Percentiles rank a stretch among this genome's conserved stretches.
These are phyloP conservation scores for Eumerus sabulonum DNA, from an alignment of 2,888 invertebrate genomes.

Conservation along the genomic window DNA sequence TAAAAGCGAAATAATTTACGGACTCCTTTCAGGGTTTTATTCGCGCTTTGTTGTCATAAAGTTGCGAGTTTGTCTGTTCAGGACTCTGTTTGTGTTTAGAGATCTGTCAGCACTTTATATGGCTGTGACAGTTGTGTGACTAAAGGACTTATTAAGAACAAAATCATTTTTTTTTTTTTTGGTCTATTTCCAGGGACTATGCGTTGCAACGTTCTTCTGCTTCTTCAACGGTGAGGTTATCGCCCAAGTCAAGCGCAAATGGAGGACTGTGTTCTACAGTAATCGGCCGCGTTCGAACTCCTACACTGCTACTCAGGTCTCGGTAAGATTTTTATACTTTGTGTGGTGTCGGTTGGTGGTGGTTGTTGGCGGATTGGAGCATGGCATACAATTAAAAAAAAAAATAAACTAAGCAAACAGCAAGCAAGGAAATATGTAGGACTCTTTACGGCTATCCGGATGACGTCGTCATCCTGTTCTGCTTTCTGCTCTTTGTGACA, in stretches of 20 bases:
- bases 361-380: not conserved
- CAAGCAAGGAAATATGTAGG: no score
- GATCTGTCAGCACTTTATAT: no score
- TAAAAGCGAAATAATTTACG: no score
- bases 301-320: conserved; percentile 91
- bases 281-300: conserved; percentile 88
- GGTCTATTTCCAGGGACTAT: conserved; percentile 85
- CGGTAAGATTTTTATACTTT: conserved; percentile 83
- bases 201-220: conserved; percentile 94
- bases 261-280: conserved; percentile 85
- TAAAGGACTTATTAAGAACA: conserved; percentile 26
- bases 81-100: no score
- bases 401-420: no score
- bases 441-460: no score
- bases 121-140: not conserved
- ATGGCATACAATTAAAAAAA: conserved; percentile 7
- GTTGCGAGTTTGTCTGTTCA: not conserved
- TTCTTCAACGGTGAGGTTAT: conserved; percentile 98
- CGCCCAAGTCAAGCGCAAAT: conserved; percentile 90
- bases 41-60: no score
- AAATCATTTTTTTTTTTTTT: conserved; percentile 21
- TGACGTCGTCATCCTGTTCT: no score
- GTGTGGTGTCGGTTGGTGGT: conserved; percentile 32
- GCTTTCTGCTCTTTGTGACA: not conserved
- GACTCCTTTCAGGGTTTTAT: no score